Evolutionary conservation across 2,113 vertebrate species (phyloP).

Genomic region (Hemichromis elongatus): DNA sequence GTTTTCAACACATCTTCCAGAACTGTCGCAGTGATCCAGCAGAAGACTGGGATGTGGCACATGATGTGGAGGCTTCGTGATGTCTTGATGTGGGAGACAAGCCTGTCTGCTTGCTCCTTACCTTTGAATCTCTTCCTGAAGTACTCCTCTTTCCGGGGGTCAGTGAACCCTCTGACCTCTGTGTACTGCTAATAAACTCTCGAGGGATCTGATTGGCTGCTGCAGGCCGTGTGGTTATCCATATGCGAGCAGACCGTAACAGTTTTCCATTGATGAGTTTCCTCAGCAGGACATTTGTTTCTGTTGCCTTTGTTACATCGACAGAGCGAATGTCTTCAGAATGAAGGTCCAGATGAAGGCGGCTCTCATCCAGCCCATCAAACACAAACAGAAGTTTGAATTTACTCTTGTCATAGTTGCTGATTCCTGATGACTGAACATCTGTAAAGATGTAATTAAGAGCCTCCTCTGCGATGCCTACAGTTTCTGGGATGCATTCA

Average conservation of each 20-base stretch:
- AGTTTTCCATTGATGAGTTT: constrained; percentile 3
- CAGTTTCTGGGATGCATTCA: too few relatives aligned
- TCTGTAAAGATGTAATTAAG: too few relatives aligned
- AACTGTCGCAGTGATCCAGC: constrained; percentile 12
- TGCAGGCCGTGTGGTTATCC: background rate
- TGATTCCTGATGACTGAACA: too few relatives aligned
- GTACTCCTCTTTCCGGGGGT: background rate
- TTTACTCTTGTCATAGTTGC: too few relatives aligned
- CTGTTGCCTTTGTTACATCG: background rate
- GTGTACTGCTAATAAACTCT: background rate
- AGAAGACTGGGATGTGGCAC: constrained; percentile 21
- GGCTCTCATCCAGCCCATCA: constrained; percentile 36
- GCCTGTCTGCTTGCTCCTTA: too few relatives aligned
- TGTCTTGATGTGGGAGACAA: background rate
- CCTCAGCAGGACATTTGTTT: background rate
- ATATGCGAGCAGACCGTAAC: background rate
- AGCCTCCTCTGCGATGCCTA: too few relatives aligned
- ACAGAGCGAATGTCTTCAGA: background rate
- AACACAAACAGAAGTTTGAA: constrained; percentile 38
- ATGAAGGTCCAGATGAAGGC: background rate
- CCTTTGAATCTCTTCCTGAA: background rate
- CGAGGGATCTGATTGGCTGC: background rate
- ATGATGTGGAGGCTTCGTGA: background rate
- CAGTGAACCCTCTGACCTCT: constrained; percentile 11
- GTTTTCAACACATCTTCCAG: background rate